phyloP scores from a whole-genome alignment of 2,797 vertebrate genomes.

The Chiloscyllium punctatum region DNA sequence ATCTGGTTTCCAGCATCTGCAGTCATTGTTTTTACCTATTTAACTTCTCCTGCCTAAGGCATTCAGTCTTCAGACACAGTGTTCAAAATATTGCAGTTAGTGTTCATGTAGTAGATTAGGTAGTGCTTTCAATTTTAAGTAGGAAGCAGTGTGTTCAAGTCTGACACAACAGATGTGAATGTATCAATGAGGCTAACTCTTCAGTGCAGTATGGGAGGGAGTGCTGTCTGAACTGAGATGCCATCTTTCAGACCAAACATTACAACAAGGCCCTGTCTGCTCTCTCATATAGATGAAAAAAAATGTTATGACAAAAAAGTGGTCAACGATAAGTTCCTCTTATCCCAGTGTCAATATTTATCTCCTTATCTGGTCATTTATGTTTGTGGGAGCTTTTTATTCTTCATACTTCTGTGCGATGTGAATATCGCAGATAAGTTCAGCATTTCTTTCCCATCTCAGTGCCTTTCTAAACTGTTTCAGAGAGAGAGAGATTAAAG shows the following conservation, averaged over 20 bases:
- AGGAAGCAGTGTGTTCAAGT: not conserved
- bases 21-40: not conserved
- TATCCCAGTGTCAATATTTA: not conserved
- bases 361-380: not conserved
- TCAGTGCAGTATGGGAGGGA: not conserved
- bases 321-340: not conserved
- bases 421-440: too few relatives aligned
- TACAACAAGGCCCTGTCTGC: not conserved
- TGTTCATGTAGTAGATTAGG: not conserved
- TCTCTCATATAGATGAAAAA: not conserved
- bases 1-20: too few relatives aligned
- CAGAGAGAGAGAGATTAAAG: too few relatives aligned
- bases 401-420: too few relatives aligned
- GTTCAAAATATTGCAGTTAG: not conserved
- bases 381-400: not conserved
- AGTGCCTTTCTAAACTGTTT: too few relatives aligned
- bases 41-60: not conserved
- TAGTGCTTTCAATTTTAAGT: not conserved
- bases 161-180: not conserved
- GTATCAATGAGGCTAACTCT: not conserved
- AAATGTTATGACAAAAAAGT: too few relatives aligned
- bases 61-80: not conserved
- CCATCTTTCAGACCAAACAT: not conserved
- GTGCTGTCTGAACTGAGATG: not conserved
- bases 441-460: too few relatives aligned